Evolutionary conservation across 1,140 invertebrate genomes (phyloP), one percentile per base, ranked within the genome.

Genomic region (Anoplolepis gracilipes): DNA sequence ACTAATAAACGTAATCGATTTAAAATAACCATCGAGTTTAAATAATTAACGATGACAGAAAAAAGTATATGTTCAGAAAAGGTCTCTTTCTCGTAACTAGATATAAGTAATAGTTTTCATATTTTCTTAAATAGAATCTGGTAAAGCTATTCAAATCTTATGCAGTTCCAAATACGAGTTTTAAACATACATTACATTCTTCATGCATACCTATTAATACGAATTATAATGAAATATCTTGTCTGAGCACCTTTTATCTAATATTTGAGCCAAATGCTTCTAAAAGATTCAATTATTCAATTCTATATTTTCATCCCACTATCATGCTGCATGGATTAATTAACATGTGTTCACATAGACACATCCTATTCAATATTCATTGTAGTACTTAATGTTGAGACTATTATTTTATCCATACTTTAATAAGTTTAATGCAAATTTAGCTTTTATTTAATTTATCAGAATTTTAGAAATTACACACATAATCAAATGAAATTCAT

Each of bases 121-220:
- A 82, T 72, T 73, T 82, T 82, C 78, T 82, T 82, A 82, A 82
- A 82, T 82, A 57, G n/a, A 82, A 59, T 73, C 67, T 73, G 53
- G n/a, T 30, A 8, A 13, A 72, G 36, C 49, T 73, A 82, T 82
- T 82, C 67, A 28, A 82, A 61, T 82, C 67, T 81, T 72, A 72
- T 73, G 67, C 78, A 73, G 67, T 46, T 59, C 61, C 78, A 73
- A 82, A 82, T 82, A 61, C n/a, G 53, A n/a, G 13, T 72, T 82
- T 59, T 25, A 59, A 59, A 10, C 53, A 59, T 81, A 81, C n/a
- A 42, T 82, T 59, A 72, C 53, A 72, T 82, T 72, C 55, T 42
- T 39, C 19, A 72, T 72, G 42, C 30, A 42, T 39, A 4, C 53
- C 67, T 82, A 82, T 82, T 82, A 82, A 73, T 82, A 82, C 36